These are phyloP conservation scores for Dascillus cervinus DNA, from an alignment of 2,888 invertebrate species.

Conservation along the genomic window DNA sequence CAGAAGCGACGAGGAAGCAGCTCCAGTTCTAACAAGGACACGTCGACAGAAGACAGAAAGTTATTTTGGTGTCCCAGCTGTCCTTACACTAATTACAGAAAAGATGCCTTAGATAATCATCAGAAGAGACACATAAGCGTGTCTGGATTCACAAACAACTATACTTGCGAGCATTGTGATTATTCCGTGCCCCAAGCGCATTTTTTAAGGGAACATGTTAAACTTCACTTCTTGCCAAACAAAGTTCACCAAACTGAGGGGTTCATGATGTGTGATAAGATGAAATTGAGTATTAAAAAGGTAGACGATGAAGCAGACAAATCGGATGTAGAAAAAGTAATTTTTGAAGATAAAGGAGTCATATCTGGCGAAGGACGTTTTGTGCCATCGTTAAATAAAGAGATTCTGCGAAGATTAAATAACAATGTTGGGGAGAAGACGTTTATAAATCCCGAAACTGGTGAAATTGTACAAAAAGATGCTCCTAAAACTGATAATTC, in stretches of 20 bases:
- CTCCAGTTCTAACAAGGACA: constrained; percentile 38
- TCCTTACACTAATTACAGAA: constrained; percentile 68
- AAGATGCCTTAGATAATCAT: constrained; percentile 68
- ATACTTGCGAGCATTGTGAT: constrained; percentile 76
- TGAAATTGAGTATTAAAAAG: constrained; percentile 47
- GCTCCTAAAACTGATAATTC: constrained; percentile 13
- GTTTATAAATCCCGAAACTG: constrained; percentile 39
- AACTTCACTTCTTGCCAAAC: constrained; percentile 63
- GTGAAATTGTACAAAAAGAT: constrained; percentile 33
- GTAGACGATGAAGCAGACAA: constrained; percentile 20
- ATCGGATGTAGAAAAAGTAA: constrained; percentile 20
- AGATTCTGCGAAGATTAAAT: constrained; percentile 31
- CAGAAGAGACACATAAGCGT: constrained; percentile 62
- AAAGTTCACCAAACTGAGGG: constrained; percentile 52
- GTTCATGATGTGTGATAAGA: constrained; percentile 53
- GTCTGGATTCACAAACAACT: constrained; percentile 50
- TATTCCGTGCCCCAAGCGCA: constrained; percentile 68
- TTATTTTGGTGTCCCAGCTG: constrained; percentile 66
- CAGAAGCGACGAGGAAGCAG: constrained; percentile 48
- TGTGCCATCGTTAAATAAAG: constrained; percentile 25
- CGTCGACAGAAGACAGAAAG: constrained; percentile 50
- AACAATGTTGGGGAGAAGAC: constrained; percentile 39
- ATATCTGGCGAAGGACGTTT: constrained; percentile 23
- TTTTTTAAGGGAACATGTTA: constrained; percentile 69
- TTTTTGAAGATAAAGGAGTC: constrained; percentile 29